Evolutionary conservation across 2,888 invertebrate genomes (phyloP), one percentile per base, ranked within the genome.

Genomic region (Meghimatium bilineatum): DNA sequence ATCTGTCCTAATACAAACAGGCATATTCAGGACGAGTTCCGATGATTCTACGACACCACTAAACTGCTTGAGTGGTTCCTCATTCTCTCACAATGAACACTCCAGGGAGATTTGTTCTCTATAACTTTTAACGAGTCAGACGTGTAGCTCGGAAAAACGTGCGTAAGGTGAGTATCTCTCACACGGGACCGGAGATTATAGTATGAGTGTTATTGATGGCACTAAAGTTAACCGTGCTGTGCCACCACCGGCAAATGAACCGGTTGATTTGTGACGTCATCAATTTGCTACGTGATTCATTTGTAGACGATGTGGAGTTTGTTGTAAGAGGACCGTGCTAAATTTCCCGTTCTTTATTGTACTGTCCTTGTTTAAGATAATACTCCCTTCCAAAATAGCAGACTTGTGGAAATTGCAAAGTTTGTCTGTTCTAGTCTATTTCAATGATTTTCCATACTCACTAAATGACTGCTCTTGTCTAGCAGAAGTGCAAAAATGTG

Each of bases 241-340:
- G 74, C 29, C 49, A 52, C 74, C 17, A 52, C 49, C 52, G 32
- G 49, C 52, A 52, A 52, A 74, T 26, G 29, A 26, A 20, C 52
- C 12, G 52, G 32, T 17, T 74, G 74, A 52, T 74, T 74, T 74
- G 74, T 74, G 74, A 23, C 74, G 49, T 32, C 26, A 74, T 74
- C 74, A 52, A n/a, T 29, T 74, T 74, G 52, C 49, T 52, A 56
- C 5, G 20, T n/a, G 74, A 74, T 49, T 52, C 74, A 49, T 74
- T 74, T 74, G 23, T 49, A 32, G 52, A 29, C 52, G 1, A 29
- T 32, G 49, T 52, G 52, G 71, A 71, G 38, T 52, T 32, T 29
- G 74, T 74, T 74, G 32, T 52, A 29, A 20, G 32, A n/a, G 29
- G 17, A 12, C 26, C 14, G 49, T 74, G 52, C 32, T 74, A 8